Evolutionary conservation across 1,140 invertebrate genomes (phyloP), one percentile per base, ranked within the genome.

Genomic region (Lepidurus arcticus): DNA sequence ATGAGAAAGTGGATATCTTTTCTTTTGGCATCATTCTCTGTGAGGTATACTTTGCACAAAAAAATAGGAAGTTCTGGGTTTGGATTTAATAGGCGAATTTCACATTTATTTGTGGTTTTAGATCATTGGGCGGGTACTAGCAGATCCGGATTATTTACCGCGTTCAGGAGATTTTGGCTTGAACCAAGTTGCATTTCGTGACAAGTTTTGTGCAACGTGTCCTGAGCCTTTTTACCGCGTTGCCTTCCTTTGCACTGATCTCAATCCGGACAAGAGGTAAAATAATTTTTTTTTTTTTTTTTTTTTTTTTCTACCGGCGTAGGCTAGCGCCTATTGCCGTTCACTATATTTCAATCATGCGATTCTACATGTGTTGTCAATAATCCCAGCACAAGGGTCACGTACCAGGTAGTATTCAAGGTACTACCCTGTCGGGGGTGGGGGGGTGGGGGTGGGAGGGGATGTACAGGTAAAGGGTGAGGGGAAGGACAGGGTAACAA

Each of bases 1-100:
- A 98, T 85, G 95, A 98, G 84, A 96, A 97, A 86, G 95, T 98
- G 16, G 97, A 98, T 85, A 91, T 98, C 78, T 98, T 98, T 85
- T 98, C 96, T 43, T 98, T 96, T 86, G 96, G 97, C 7, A 97
- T 98, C 74, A 93, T 98, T 78, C 86, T 98, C 7, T 98, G 96
- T 84, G 97, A 98, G 89, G 93, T 96, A 83, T 75, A 75, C 16
- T 75, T 44, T 44, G 3, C 0, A 1, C 24, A 24, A 24, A 13
- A 34, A 4, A 75, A 1, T 1, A 75, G 10, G 1, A 26, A 44
- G 7, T 42, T 75, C 11, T 21, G 43, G 10, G 7, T 24, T 75
- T 1, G 13, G n/a, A 7, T 78, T 16, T 8, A 75, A 44, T 16
- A 16, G 24, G 16, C 34, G 8, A 11, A 24, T 0, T 73, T 81